Evolutionary conservation across 2,888 invertebrate species (phyloP), one percentile per base, ranked within the genome.

Genomic region (Tetheella fluctuosa): DNA sequence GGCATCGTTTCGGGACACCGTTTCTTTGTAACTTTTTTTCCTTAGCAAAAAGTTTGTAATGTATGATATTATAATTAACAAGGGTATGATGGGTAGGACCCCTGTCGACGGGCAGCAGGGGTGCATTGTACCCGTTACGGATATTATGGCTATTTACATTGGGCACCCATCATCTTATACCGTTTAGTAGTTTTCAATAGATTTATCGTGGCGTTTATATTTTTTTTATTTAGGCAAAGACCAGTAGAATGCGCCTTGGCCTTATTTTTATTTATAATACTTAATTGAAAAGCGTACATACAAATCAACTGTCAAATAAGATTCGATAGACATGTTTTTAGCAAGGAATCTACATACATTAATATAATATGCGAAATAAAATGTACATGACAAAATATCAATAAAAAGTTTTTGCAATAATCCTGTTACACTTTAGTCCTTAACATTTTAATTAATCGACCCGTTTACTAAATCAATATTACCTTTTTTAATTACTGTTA

Each of bases 21-120:
- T 59, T 62, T 71, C 69, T 75, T 70, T 67, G 70, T 59, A 62
- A 30, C 30, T 73, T 76, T 76, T 37, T 39, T 80, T 78, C 75
- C 68, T 74, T 67, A 67, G 74, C 79, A 83, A 88, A 89, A 90
- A 88, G 75, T 83, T 86, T 87, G 85, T 90, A 90, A 90, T 90
- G 88, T 90, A 86, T 93, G 93, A 93, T 93, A 92, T 92, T 91
- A 87, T 93, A 93, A 93, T 93, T 92, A 91, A 88, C 90, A 88
- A 83, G 85, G 79, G 85, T 81, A 80, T 80, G 77, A 76, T 76
- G 84, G 87, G 83, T 77, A 77, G 83, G 79, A 82, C 88, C 88
- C 89, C 88, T 87, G 88, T 83, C 81, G 88, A 66, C 79, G 81
- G 75, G 54, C 91, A 77, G 85, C 87, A 83, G 93, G 92, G 82